phyloP scores from a whole-genome alignment of 2,888 invertebrate species.

The Dromius quadrimaculatus region DNA sequence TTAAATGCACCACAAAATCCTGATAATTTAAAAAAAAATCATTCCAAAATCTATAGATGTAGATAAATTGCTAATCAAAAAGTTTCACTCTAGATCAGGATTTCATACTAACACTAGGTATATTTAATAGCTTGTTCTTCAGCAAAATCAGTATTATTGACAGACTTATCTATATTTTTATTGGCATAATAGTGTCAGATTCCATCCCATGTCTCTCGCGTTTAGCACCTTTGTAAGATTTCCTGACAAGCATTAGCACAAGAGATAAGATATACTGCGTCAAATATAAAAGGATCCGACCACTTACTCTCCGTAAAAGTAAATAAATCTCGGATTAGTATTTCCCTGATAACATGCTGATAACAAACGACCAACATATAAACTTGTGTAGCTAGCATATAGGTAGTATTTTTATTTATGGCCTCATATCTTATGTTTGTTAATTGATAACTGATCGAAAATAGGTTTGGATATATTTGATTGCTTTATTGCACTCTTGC shows the following conservation, averaged over 20 bases:
- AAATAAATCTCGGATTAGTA: slow-evolving; percentile 51
- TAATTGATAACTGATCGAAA: slow-evolving; percentile 19
- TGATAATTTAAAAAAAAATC: no score
- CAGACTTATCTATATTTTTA: no score
- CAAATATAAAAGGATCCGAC: slow-evolving; percentile 36
- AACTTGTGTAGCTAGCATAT: background rate
- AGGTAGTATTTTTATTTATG: slow-evolving; percentile 18
- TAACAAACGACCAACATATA: slow-evolving; percentile 27
- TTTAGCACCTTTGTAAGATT: slow-evolving; percentile 29
- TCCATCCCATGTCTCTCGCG: no score
- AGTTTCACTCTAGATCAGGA: no score
- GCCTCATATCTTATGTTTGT: slow-evolving; percentile 16
- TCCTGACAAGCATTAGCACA: slow-evolving; percentile 22
- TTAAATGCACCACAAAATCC: no score
- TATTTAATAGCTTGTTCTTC: no score
- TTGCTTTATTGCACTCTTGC: slow-evolving; percentile 23
- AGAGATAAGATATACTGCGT: slow-evolving; percentile 29
- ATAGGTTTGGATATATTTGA: background rate
- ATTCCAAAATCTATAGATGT: no score
- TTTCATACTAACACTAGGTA: no score
- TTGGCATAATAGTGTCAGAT: no score
- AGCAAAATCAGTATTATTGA: no score
- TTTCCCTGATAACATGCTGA: slow-evolving; percentile 41
- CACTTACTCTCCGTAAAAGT: slow-evolving; percentile 33
- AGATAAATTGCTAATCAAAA: no score